Evolutionary conservation across 2,888 invertebrate genomes (phyloP).

Genomic region (Salpingus planirostris): DNA sequence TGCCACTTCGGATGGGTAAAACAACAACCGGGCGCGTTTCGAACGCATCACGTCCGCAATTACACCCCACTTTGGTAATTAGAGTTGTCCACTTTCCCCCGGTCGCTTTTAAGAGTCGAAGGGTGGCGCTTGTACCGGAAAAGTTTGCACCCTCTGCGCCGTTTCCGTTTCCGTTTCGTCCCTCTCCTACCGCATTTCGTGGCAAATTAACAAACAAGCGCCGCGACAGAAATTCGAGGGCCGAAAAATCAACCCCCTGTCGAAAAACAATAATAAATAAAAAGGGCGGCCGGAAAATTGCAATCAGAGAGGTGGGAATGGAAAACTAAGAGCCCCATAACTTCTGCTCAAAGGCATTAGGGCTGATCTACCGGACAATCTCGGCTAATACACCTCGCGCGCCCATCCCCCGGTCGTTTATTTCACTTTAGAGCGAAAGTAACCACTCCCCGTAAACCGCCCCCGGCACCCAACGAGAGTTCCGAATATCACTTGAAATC

Average conservation of each 20-base stretch:
- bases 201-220: neutral
- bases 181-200: neutral
- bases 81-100: slow-evolving; percentile 11
- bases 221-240: no score
- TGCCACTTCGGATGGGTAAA: no score
- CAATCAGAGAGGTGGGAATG: slow-evolving; percentile 19
- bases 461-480: no score
- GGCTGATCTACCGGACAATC: slow-evolving; percentile 27
- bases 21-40: no score
- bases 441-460: no score
- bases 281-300: no score
- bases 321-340: slow-evolving; percentile 27
- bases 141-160: slow-evolving; percentile 5
- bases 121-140: no score
- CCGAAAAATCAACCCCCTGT: no score
- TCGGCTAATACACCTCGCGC: slow-evolving; percentile 26
- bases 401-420: slow-evolving; percentile 19
- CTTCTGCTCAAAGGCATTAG: slow-evolving; percentile 26
- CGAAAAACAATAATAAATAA: no score
- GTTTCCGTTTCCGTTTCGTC: slow-evolving; percentile 4
- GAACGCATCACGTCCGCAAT: no score
- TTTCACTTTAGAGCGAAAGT: slow-evolving; percentile 18
- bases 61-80: slow-evolving; percentile 13
- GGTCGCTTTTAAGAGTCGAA: no score
- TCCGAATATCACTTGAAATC: no score